Base-by-base conservation (phyloP, 1,140 invertebrate genomes). In the Drosophila ananassae region DNA sequence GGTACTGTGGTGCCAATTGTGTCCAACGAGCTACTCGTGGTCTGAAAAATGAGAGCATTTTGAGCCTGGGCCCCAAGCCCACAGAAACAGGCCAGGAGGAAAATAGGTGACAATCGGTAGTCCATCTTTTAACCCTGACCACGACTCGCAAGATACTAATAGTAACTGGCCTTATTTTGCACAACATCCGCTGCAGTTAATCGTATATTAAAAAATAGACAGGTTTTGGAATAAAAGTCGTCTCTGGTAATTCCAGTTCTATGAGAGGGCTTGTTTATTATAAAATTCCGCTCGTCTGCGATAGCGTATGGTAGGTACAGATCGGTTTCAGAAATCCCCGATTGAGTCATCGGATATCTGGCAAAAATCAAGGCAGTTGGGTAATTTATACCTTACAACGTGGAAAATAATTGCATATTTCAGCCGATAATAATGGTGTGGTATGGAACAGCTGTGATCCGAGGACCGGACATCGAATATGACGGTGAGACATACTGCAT, bases 401-500 rank as follows among this genome's bases (percentile, higher is more conserved):
- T 17, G 3, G 44, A 8, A 12, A 59, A 8, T 24, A 46, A 2
- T 28, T 51, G 59, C 12, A 24, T 13, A 4, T 22, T 7, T 56
- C 74, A 91, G 8, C 90, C 90, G 48, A 91, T 91, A 7, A 84
- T 71, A 39, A 91, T 83, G 8, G 48, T 44, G 59, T 89, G 75
- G 46, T 91, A 91, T 2, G 90, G 82, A 1, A 73, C 81, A 10
- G 69, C 52, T n/a, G 84, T 90, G 2, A 91, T 51, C 2, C 82
- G 85, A 22, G 81, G 79, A n/a, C 89, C 89, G 0, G 79, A 46
- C 90, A 91, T 91, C 2, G 82, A 81, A 30, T 56, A 56, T 0
- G 87, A 66, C 2, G 90, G 90, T 1, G 90, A 91, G 2, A 82
- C 57, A 34, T 91, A 91, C 52, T 79, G 79, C 81, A 90, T 91